Conservation (phyloP, 2,888 invertebrate species). For the Tenthredo mesomela region DNA sequence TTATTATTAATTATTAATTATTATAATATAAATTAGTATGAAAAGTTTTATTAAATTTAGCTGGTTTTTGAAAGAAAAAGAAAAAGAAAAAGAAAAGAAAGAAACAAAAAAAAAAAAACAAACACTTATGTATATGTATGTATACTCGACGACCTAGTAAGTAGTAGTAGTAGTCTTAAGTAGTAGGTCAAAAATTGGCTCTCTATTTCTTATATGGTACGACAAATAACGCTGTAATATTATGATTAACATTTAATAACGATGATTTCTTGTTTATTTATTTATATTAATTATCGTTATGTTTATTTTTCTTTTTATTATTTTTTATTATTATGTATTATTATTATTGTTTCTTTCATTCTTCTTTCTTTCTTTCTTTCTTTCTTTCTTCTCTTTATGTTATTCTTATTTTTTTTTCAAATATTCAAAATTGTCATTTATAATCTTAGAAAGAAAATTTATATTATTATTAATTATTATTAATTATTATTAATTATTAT, state of each 20-base stretch:
- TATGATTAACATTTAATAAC: slow-evolving; percentile 2
- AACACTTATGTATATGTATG: neutral
- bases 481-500: neutral
- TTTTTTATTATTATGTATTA: too few relatives aligned
- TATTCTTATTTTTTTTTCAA: slow-evolving; percentile 46
- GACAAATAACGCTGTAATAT: slow-evolving; percentile 15
- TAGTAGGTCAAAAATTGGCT: neutral
- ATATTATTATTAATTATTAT: slow-evolving; percentile 59
- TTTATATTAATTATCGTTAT: neutral
- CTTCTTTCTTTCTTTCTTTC: neutral
- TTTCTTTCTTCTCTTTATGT: neutral
- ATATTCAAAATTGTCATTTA: slow-evolving; percentile 61
- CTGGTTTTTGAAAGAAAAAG: neutral
- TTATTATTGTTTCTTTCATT: too few relatives aligned
- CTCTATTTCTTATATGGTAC: slow-evolving; percentile 15
- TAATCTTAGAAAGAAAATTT: slow-evolving; percentile 63
- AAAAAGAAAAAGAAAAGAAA: too few relatives aligned
- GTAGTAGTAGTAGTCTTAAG: neutral
- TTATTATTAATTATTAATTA: neutral
- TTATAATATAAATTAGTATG: neutral
- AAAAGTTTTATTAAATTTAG: neutral
- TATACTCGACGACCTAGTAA: slow-evolving; percentile 1
- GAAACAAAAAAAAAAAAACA: too few relatives aligned
- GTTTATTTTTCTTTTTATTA: too few relatives aligned
- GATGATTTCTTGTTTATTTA: slow-evolving; percentile 8